Conservation (phyloP, 2,113 vertebrate genomes). For the Spheniscus mendiculus region DNA sequence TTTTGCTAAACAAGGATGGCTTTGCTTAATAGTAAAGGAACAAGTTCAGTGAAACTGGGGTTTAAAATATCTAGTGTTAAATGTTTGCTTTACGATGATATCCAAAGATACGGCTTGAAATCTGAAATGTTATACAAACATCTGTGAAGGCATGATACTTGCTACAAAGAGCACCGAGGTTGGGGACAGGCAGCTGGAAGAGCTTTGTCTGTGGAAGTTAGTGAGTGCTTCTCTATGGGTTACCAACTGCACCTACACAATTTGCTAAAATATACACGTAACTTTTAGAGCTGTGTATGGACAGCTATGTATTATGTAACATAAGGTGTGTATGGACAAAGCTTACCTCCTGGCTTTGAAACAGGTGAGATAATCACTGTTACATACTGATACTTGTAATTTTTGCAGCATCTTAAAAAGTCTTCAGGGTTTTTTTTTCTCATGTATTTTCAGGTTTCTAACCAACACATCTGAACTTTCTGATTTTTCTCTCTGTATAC, state of each 20-base stretch:
- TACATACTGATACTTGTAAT: not conserved
- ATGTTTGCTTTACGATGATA: not conserved
- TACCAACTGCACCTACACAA: not conserved
- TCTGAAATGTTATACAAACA: not conserved
- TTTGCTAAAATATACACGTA: not conserved
- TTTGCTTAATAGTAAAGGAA: not conserved
- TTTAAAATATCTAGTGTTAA: not conserved
- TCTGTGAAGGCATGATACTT: not conserved
- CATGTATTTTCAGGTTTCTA: not conserved
- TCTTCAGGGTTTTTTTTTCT: not conserved
- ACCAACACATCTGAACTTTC: not conserved
- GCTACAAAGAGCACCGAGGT: not conserved
- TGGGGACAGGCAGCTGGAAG: not conserved
- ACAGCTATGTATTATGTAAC: not conserved
- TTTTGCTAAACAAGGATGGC: not conserved
- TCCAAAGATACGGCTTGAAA: not conserved
- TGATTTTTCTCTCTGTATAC: not conserved
- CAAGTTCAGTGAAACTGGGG: not conserved
- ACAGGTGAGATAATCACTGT: not conserved
- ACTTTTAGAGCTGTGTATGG: not conserved
- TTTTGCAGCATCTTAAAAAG: not conserved
- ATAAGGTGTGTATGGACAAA: not conserved
- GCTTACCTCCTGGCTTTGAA: not conserved
- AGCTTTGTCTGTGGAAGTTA: not conserved
- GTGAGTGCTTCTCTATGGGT: not conserved